Evolutionary conservation across 2,888 invertebrate species (phyloP).

Genomic region (Linnaemya vulpina): DNA sequence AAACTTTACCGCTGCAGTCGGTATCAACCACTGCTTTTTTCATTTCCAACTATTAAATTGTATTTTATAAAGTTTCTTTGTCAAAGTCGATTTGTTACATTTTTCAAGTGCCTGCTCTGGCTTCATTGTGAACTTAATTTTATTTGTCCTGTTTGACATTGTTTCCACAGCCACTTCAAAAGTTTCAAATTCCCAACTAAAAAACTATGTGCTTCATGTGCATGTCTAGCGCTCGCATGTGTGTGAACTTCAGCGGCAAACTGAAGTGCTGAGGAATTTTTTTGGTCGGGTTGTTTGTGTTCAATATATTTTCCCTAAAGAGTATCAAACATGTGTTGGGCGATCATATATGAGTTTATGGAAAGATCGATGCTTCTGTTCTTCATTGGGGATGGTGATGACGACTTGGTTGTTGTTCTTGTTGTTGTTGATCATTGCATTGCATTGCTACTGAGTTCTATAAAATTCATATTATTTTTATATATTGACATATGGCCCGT

Average conservation of each 20-base stretch:
- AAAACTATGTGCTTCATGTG: not conserved
- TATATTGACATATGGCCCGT: slow-evolving; percentile 81
- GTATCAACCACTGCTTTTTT: not conserved
- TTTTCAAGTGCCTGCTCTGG: slow-evolving; percentile 73
- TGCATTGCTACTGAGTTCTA: slow-evolving; percentile 45
- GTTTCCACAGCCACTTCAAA: slow-evolving; percentile 64
- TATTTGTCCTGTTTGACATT: slow-evolving; percentile 74
- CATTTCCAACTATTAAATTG: slow-evolving; percentile 2
- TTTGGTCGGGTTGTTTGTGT: slow-evolving; percentile 6
- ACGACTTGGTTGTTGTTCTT: not conserved
- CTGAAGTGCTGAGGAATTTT: slow-evolving; percentile 57
- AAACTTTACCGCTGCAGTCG: not conserved
- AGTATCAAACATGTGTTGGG: slow-evolving; percentile 58
- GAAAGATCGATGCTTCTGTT: not conserved
- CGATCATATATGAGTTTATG: not conserved
- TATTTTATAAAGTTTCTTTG: slow-evolving; percentile 74
- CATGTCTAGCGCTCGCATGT: slow-evolving; percentile 38
- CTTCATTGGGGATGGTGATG: slow-evolving; percentile 74
- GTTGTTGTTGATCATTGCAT: slow-evolving; percentile 49
- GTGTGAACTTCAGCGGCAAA: slow-evolving; percentile 63
- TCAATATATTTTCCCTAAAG: slow-evolving; percentile 45
- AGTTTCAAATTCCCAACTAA: slow-evolving; percentile 48
- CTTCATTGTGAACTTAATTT: slow-evolving; percentile 74
- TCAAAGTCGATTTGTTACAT: slow-evolving; percentile 82
- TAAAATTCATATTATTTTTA: slow-evolving; percentile 56